phyloP scores from a whole-genome alignment of 2,797 vertebrate species.

The Alfaro cultratus region DNA sequence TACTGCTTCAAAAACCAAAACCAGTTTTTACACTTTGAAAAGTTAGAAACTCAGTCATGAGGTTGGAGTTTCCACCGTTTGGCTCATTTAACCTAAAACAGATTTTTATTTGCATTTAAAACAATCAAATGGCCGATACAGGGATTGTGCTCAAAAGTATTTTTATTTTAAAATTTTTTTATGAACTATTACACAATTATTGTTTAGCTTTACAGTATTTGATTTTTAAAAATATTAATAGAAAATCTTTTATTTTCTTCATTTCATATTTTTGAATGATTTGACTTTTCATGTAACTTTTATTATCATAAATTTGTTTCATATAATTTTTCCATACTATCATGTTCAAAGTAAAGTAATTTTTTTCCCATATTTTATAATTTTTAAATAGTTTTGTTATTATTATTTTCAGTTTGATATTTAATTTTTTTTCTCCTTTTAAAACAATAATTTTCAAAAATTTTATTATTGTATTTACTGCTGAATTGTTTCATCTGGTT shows the following conservation, averaged over 20 bases:
- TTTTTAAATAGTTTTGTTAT: neutral
- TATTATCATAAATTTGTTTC: neutral
- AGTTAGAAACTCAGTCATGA: neutral
- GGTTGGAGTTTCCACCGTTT: neutral
- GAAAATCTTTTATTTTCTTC: neutral
- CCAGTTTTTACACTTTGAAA: neutral
- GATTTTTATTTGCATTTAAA: neutral
- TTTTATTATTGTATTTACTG: neutral
- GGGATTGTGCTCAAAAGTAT: neutral
- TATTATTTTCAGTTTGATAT: neutral
- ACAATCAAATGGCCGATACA: neutral
- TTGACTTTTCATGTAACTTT: neutral
- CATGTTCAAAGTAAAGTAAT: no score
- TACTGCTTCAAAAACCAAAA: neutral
- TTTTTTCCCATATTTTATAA: neutral
- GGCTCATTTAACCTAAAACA: neutral
- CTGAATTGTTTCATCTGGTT: neutral
- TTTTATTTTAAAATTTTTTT: neutral
- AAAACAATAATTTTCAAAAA: neutral
- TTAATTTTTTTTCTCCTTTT: neutral
- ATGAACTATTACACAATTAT: neutral
- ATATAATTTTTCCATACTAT: no score
- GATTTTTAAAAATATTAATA: neutral
- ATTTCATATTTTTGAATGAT: neutral
- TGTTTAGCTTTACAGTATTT: neutral